Evolutionary conservation across 2,113 vertebrate genomes (phyloP).

Genomic region (Gasterosteus aculeatus): DNA sequence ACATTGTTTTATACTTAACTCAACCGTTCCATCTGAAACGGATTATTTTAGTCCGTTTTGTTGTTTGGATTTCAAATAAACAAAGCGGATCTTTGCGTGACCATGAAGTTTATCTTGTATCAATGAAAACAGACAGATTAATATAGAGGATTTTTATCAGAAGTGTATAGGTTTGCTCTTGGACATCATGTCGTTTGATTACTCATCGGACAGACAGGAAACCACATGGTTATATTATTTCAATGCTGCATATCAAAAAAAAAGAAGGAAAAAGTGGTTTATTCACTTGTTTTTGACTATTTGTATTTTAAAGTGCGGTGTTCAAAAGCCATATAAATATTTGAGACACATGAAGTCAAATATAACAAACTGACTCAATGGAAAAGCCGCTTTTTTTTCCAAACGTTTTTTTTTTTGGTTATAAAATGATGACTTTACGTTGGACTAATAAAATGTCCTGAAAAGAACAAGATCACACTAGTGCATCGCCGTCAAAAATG

Average conservation of each 20-base stretch:
- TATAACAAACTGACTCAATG: not conserved
- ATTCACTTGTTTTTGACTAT: constrained; percentile 33
- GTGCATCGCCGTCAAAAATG: not conserved
- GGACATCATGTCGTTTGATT: constrained; percentile 25
- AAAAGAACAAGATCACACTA: not conserved
- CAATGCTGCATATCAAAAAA: constrained; percentile 19
- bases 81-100: constrained; percentile 26
- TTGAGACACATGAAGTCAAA: constrained; percentile 11
- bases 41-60: constrained; percentile 58
- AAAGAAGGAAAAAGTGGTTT: constrained; percentile 26
- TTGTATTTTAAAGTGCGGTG: constrained; percentile 23
- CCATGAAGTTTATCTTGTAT: constrained; percentile 22
- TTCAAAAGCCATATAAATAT: constrained; percentile 10
- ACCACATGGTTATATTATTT: constrained; percentile 17
- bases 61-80: constrained; percentile 49
- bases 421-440: not conserved
- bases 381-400: not conserved
- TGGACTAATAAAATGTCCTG: constrained; percentile 1
- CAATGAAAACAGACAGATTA: not conserved
- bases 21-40: constrained; percentile 57
- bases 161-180: constrained; percentile 17
- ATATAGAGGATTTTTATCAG: not conserved
- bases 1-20: constrained; percentile 63
- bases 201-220: constrained; percentile 30
- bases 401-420: not conserved